Evolutionary conservation across 2,888 invertebrate genomes (phyloP), one percentile per base, ranked within the genome.

Genomic region (Koerneria pararmatus): DNA sequence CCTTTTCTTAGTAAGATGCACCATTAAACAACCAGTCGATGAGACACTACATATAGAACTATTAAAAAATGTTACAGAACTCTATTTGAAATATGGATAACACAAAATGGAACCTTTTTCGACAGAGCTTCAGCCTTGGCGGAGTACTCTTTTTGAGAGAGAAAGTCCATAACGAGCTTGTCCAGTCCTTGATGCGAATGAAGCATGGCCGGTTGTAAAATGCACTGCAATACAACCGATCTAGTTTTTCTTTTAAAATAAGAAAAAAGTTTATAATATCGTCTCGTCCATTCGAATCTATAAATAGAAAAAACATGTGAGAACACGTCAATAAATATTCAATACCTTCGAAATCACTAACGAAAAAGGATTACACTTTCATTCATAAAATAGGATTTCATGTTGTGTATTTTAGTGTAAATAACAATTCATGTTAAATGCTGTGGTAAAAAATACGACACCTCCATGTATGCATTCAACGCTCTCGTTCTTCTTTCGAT

Each of bases 401-500:
- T 51, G 8, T 6, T 24, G 22, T 51, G 6, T 51, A 5, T n/a
- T 51, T 51, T n/a, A n/a, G n/a, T n/a, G n/a, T n/a, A n/a, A n/a
- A n/a, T n/a, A n/a, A n/a, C n/a, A n/a, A n/a, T n/a, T n/a, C n/a
- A n/a, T n/a, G n/a, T n/a, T n/a, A n/a, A n/a, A n/a, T n/a, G n/a
- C n/a, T n/a, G n/a, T n/a, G n/a, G n/a, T n/a, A n/a, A n/a, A n/a
- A n/a, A n/a, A n/a, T n/a, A n/a, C 24, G 68, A 64, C 70, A 85
- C 85, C 78, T 89, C 88, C 74, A 95, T 86, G 85, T 93, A 95
- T 69, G 87, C 88, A 80, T 93, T 92, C 48, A 93, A 82, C 29
- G 86, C 86, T 69, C 83, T 83, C 87, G 91, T 92, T 24, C 95
- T 87, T 78, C 89, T 90, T 83, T 95, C 94, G 65, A 95, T 85